Conservation (phyloP, 2,797 vertebrate species). For the Sylvia borin region DNA sequence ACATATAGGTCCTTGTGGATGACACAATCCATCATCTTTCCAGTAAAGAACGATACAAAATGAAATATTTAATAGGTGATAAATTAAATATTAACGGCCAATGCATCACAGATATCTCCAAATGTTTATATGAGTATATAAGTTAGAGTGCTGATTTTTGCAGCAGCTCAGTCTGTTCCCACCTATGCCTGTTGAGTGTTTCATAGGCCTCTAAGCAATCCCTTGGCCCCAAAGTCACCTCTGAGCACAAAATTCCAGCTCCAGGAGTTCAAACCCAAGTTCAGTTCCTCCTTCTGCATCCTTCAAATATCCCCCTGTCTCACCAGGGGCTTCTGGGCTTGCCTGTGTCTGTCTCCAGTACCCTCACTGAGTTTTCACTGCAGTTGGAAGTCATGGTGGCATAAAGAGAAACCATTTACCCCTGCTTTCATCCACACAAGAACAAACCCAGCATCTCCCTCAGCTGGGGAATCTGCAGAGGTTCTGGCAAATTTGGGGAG, state of each 20-base stretch:
- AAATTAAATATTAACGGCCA: conserved; percentile 56
- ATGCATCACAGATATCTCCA: conserved; percentile 22
- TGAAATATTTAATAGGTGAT: conserved; percentile 60
- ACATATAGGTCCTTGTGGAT: background rate
- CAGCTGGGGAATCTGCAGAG: background rate
- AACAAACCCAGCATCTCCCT: background rate
- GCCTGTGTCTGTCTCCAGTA: background rate
- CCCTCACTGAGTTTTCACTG: background rate
- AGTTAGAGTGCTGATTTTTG: background rate
- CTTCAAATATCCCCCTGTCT: background rate
- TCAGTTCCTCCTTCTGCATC: background rate
- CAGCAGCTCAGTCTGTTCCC: background rate
- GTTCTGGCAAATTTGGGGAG: background rate
- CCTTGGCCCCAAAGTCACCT: background rate
- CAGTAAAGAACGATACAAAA: conserved; percentile 12
- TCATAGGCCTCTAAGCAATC: background rate
- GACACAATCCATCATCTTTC: conserved; percentile 15
- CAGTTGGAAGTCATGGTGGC: background rate
- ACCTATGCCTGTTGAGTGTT: background rate
- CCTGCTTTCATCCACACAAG: background rate
- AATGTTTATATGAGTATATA: background rate
- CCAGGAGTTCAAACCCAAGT: background rate
- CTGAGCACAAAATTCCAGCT: background rate
- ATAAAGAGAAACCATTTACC: background rate
- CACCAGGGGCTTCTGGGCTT: background rate